These are phyloP conservation scores for Oasisia sp. DNA, from an alignment of 2,888 invertebrate species.

Conservation along the genomic window DNA sequence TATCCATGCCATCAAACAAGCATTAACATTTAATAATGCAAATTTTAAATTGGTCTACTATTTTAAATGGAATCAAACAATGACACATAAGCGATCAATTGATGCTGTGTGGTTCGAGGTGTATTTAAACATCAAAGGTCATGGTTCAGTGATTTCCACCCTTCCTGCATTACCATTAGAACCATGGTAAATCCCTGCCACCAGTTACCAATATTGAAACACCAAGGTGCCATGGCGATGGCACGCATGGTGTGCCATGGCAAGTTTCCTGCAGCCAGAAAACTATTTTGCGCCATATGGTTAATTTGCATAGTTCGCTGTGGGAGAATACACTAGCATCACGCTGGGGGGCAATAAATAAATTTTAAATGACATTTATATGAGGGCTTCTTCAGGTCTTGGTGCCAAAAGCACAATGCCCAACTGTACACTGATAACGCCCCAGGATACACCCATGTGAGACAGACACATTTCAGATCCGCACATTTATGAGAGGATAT, in stretches of 20 bases:
- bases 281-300: not conserved
- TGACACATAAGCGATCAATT: too few relatives aligned
- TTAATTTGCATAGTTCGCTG: not conserved
- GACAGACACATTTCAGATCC: not conserved
- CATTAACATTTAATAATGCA: not conserved
- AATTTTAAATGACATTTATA: too few relatives aligned
- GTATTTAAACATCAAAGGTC: too few relatives aligned
- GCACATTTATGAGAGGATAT: not conserved
- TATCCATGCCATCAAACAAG: not conserved
- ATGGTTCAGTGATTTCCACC: not conserved
- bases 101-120: too few relatives aligned
- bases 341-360: not conserved
- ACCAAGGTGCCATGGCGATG: not conserved
- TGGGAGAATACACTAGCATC: not conserved
- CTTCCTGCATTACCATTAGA: not conserved
- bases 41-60: not conserved
- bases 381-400: not conserved
- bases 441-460: not conserved
- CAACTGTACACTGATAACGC: not conserved
- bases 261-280: not conserved
- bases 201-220: not conserved
- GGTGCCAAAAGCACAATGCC: not conserved
- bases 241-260: not conserved
- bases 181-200: not conserved
- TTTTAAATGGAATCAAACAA: not conserved